Percentiles rank a stretch among this genome's conserved stretches.
Evolutionary conservation across 1,140 invertebrate species (phyloP).

Genomic region (Plutomurus gul): DNA sequence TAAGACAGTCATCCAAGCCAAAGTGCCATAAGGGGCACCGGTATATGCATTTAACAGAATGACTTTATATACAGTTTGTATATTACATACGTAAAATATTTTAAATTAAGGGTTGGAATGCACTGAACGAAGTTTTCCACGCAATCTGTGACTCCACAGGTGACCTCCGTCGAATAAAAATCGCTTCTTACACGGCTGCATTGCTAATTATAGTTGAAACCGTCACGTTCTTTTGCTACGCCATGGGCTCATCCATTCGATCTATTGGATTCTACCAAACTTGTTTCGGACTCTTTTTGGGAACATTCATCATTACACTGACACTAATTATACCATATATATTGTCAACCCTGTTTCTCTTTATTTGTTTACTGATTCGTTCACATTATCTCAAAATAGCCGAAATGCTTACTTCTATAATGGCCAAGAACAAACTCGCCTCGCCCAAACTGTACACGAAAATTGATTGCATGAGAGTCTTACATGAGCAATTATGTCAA

Average conservation of each 20-base stretch:
- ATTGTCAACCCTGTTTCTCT: slow-evolving; percentile 43
- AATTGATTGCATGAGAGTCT: slow-evolving; percentile 45
- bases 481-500: slow-evolving; percentile 49
- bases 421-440: slow-evolving; percentile 30
- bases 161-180: slow-evolving; percentile 42
- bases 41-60: too few species aligned
- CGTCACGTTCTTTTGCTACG: slow-evolving; percentile 29
- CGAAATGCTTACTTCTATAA: slow-evolving; percentile 40
- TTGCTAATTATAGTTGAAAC: slow-evolving; percentile 4
- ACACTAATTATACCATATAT: slow-evolving; percentile 38
- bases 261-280: slow-evolving; percentile 15
- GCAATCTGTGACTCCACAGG: slow-evolving; percentile 41
- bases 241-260: neutral
- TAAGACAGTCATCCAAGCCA: too few species aligned
- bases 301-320: slow-evolving; percentile 33
- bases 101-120: slow-evolving; percentile 39
- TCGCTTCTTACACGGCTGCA: slow-evolving; percentile 32
- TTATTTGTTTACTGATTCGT: slow-evolving; percentile 45
- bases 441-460: slow-evolving; percentile 27
- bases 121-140: slow-evolving; percentile 43
- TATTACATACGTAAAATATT: too few species aligned
- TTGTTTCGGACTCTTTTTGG: neutral
- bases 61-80: too few species aligned
- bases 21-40: too few species aligned
- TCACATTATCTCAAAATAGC: slow-evolving; percentile 48